Base-by-base conservation (phyloP, 1,140 invertebrate species). In the Bombus ignitus region DNA sequence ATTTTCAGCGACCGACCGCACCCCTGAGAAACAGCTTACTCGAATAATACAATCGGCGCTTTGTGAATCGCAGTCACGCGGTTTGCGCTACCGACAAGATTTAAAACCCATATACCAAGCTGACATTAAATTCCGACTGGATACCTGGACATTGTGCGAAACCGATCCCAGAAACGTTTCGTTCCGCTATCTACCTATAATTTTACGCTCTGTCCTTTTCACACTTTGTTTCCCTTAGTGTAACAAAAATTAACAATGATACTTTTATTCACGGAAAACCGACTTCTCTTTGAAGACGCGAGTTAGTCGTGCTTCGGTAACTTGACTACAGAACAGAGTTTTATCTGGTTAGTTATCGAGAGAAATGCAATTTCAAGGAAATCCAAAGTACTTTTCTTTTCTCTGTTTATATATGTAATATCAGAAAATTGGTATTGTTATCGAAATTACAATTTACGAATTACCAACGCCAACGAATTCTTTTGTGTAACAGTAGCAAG, bases 11-110 rank as follows among this genome's bases (percentile, higher is more conserved):
- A 9, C n/a, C 42, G 32, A 18, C 44, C 59, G 35, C 59, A 42
- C 15, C 47, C 65, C 62, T 57, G 37, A 70, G 68, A 78, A 83
- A 70, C 53, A 72, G 66, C 65, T 80, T 59, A 53, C 47, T 80
- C 83, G 83, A 62, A 80, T 84, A 72, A 83, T 68, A 39, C 62
- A 59, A 83, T 76, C 81, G 44, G 25, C 15, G 32, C 13, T 53
- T 25, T 9, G 22, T 25, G 59, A 47, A 37, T 73, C 62, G 62
- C 22, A n/a, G 62, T 35, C n/a, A 25, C n/a, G 62, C 37, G 18
- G 35, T 39, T 39, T 8, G n/a, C n/a, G 1, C 70, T 12, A 9
- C 32, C n/a, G 47, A 53, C 18, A 13, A 80, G 47, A 81, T 71
- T 57, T 71, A 35, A 53, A 71, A 39, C 25, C 32, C 22, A 5